These are phyloP conservation scores for Nasua narica DNA, from an alignment of 2,797 vertebrate species.

Conservation along the genomic window DNA sequence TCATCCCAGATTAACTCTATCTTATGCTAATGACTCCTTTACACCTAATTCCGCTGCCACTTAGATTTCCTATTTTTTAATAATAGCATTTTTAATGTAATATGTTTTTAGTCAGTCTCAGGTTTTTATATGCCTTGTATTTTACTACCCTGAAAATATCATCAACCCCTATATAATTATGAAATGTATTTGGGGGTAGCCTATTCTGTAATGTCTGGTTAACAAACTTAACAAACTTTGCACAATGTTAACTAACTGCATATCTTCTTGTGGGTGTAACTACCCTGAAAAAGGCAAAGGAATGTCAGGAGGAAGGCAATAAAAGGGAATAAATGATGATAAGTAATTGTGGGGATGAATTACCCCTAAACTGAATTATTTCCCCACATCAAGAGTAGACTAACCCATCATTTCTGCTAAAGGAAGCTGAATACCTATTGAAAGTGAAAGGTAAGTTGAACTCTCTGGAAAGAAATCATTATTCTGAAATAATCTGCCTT, in stretches of 20 bases:
- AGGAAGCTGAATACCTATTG: conserved; percentile 40
- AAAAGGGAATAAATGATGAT: conserved; percentile 9
- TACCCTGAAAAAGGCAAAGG: not conserved
- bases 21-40: conserved; percentile 20
- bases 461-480: conserved; percentile 38
- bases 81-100: conserved; percentile 25
- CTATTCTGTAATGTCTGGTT: not conserved
- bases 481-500: conserved; percentile 48
- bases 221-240: conserved; percentile 20
- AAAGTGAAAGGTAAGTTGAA: conserved; percentile 58
- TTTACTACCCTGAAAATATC: conserved; percentile 29
- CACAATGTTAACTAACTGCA: conserved; percentile 12
- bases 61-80: conserved; percentile 13
- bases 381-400: not conserved
- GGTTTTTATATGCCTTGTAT: not conserved
- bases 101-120: conserved; percentile 10
- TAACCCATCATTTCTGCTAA: conserved; percentile 28
- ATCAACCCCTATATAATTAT: not conserved
- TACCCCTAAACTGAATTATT: conserved; percentile 22
- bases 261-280: not conserved
- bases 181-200: conserved; percentile 6
- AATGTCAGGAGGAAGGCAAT: conserved; percentile 22
- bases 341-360: conserved; percentile 22
- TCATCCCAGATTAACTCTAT: not conserved
- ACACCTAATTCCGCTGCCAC: not conserved